Base-by-base conservation (phyloP, 92 coral and sea anemone genomes). In the Porites rus region DNA sequence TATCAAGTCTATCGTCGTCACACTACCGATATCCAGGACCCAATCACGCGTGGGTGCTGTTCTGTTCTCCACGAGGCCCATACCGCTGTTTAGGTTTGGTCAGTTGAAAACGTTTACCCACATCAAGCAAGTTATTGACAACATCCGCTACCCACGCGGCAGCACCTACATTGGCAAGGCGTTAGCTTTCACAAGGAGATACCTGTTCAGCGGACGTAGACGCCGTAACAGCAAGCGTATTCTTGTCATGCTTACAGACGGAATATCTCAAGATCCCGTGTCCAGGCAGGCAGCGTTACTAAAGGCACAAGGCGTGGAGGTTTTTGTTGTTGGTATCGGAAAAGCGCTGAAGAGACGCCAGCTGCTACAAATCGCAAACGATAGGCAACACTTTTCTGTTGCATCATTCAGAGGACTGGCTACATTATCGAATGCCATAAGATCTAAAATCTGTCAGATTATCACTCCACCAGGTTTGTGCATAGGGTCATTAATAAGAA, bases 111-210 rank as follows among this genome's bases (percentile, higher is more conserved):
- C 84, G 56, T 56, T 58, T 51, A 71, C 66, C 6, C 72, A 90
- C 43, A 85, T 97, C 6, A 66, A 74, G 8, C 89, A 69, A 10
- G 97, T 96, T 4, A 82, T 93, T 22, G 24, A 81, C 8, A 72
- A 77, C 46, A 97, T 97, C 11, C 81, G 98, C 25, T 97, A 94
- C 81, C 99, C 99, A 5, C 90, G 97, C 16, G 93, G 94, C 6
- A 92, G 94, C 9, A 95, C 99, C 0, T 87, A 69, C 61, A 91
- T 96, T n/a, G 99, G 99, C 21, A 85, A 77, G 59, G 99, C 98
- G 2, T 75, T 95, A 85, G 52, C 80, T 19, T 84, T 74, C 65
- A 91, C 85, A 12, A 80, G 90, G 56, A 90, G 84, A 18, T 75
- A 81, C 69, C 20, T 96, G 46, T 93, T 96, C 82, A 83, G 85